Conservation (phyloP, 1,140 invertebrate species). For the Pachypsylla venusta region DNA sequence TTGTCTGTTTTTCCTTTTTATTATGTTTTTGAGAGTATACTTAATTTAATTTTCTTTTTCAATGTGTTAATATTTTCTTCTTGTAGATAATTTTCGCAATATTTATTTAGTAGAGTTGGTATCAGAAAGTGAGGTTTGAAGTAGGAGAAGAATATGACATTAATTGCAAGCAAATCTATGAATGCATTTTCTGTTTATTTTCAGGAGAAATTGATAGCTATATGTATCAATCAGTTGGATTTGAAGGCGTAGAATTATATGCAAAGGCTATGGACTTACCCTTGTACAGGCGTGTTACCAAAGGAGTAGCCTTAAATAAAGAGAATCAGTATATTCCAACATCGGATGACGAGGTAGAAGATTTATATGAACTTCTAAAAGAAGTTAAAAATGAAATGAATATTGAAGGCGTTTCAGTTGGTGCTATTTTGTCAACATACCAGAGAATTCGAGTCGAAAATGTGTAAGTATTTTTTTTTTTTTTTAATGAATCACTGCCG, state of each 20-base stretch:
- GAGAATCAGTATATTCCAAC: slow-evolving; percentile 71
- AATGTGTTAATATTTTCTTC: no score
- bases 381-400: slow-evolving; percentile 68
- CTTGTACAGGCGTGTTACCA: slow-evolving; percentile 73
- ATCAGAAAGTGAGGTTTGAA: no score
- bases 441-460: slow-evolving; percentile 94
- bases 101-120: no score
- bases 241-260: slow-evolving; percentile 81
- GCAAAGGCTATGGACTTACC: slow-evolving; percentile 88
- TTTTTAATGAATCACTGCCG: slow-evolving; percentile 11
- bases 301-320: slow-evolving; percentile 60
- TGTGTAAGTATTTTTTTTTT: slow-evolving; percentile 53
- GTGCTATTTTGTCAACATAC: slow-evolving; percentile 95
- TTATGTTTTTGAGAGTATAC: no score
- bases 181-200: no score
- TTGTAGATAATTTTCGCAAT: no score
- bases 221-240: slow-evolving; percentile 99
- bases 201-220: slow-evolving; percentile 93
- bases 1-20: no score
- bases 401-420: slow-evolving; percentile 85
- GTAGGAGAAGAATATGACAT: no score
- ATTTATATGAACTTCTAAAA: slow-evolving; percentile 72
- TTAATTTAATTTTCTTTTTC: no score
- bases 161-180: no score
- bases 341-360: slow-evolving; percentile 96